Evolutionary conservation across 2,888 invertebrate genomes (phyloP), one percentile per base, ranked within the genome.

Genomic region (Heliconius cydno): DNA sequence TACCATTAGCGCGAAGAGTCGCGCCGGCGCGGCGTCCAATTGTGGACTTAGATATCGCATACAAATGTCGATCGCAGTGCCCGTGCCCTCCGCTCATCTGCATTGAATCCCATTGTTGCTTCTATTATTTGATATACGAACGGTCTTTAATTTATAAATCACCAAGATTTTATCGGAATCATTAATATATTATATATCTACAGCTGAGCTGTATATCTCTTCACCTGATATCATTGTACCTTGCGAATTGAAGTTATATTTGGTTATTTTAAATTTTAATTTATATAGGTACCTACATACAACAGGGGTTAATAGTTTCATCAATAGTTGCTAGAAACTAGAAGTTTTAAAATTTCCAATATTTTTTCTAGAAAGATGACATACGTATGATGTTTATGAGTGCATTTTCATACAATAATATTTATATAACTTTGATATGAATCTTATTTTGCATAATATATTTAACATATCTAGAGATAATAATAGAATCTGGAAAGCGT

Each of bases 21-120:
- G 92, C 94, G 92, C 94, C 94, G 94, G 92, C 93, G 88, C 94
- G 94, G 92, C 93, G 88, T 93, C 94, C 94, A 95, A 95, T 95
- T 95, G 95, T 94, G 92, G 92, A 91, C 91, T 93, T 94, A 94
- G 95, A 95, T 94, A 94, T 91, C 92, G 94, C 92, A 95, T 95
- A 95, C 95, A 95, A 94, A 95, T 92, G 95, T 94, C 94, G 93
- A 93, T 92, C 93, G 92, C 89, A 87, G 85, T 86, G 85, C 83
- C 84, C 81, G 83, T 82, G 82, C 88, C 88, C 85, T 85, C 84
- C 85, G 84, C 92, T 94, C 94, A 94, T 94, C 94, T 94, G 94
- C 94, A 95, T 95, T 93, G 94, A 94, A 94, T 94, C 92, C 94
- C 93, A 93, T 95, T 95, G 94, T 95, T 94, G 90, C 92, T 91